phyloP scores from a whole-genome alignment of 2,888 invertebrate species.

The Pandemis corylana region DNA sequence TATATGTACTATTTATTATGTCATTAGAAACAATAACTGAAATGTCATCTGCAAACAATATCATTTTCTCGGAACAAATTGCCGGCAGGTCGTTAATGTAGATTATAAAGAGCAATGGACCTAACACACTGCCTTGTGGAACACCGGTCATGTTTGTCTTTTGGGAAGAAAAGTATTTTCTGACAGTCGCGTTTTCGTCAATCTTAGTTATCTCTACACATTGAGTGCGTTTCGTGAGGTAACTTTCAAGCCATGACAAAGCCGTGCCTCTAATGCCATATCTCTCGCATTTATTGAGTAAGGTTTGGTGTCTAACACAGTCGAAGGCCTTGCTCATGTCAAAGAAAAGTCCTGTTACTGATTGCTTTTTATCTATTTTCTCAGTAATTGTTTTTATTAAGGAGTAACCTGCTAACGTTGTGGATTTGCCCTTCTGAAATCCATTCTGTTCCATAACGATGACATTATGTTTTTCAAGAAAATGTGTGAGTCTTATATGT shows the following conservation, averaged over 20 bases:
- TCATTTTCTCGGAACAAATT: not conserved
- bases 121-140: conserved; percentile 12
- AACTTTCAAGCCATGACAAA: conserved; percentile 2
- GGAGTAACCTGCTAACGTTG: not conserved
- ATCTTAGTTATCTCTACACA: not conserved
- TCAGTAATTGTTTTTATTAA: not conserved
- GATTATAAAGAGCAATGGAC: not conserved
- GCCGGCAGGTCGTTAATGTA: conserved; percentile 6
- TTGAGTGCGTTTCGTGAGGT: not conserved
- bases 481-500: not conserved
- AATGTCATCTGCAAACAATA: conserved; percentile 18
- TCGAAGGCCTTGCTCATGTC: conserved; percentile 17
- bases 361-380: not conserved
- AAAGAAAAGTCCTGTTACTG: not conserved
- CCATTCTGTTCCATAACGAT: conserved; percentile 5
- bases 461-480: not conserved
- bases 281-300: not conserved
- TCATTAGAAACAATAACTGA: not conserved
- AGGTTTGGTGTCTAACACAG: not conserved
- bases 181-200: not conserved
- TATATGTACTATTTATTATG: not conserved
- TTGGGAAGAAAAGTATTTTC: not conserved
- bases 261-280: conserved; percentile 5
- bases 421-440: conserved; percentile 3
- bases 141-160: not conserved